Conservation (phyloP, 2,797 vertebrate species). For the Hybognathus amarus region DNA sequence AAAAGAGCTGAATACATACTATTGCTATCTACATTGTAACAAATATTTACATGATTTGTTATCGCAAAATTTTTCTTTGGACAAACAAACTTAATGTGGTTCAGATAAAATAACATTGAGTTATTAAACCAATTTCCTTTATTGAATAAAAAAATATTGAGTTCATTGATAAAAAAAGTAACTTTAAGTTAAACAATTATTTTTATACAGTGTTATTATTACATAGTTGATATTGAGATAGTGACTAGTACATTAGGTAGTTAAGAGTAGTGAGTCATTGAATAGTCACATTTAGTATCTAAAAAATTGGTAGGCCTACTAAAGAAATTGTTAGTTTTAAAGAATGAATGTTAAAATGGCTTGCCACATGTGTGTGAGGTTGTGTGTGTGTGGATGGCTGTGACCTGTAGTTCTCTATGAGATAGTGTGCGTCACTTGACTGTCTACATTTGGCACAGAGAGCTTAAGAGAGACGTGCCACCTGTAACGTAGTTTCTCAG, state of each 20-base stretch:
- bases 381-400: background rate
- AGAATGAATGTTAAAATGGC: background rate
- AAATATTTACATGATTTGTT: too few relatives aligned
- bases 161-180: too few relatives aligned
- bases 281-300: background rate
- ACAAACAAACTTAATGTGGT: too few relatives aligned
- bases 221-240: background rate
- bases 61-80: too few relatives aligned
- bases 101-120: too few relatives aligned
- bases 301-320: background rate
- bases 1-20: background rate
- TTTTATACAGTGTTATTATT: too few relatives aligned
- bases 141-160: background rate
- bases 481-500: constrained; percentile 29
- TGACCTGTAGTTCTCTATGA: background rate
- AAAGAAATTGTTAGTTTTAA: background rate
- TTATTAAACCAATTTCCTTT: too few relatives aligned
- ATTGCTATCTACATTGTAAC: too few relatives aligned
- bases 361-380: background rate
- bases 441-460: constrained; percentile 10
- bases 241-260: background rate
- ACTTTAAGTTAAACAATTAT: too few relatives aligned
- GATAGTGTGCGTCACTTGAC: constrained; percentile 21
- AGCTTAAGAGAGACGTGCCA: constrained; percentile 17
- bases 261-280: background rate